These are phyloP conservation scores for Leptinotarsa haldemani DNA, from an alignment of 2,888 invertebrate species.

Conservation along the genomic window DNA sequence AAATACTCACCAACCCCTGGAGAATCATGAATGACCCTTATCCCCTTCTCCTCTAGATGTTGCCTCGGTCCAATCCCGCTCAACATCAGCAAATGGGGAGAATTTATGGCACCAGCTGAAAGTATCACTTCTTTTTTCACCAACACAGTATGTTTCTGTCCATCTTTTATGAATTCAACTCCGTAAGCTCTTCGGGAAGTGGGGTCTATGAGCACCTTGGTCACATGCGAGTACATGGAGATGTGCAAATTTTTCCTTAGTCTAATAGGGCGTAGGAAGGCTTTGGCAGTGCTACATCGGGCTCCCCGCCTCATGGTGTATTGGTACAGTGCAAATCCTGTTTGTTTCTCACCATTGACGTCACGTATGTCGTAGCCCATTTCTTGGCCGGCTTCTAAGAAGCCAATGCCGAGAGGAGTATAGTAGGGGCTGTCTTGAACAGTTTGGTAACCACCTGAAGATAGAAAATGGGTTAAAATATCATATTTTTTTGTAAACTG, in stretches of 20 bases:
- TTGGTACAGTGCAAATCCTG: constrained; percentile 88
- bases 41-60: constrained; percentile 79
- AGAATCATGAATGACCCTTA: constrained; percentile 75
- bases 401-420: constrained; percentile 86
- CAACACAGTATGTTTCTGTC: constrained; percentile 74
- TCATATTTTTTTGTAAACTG: background rate
- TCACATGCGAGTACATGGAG: constrained; percentile 83
- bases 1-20: constrained; percentile 74
- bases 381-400: constrained; percentile 90
- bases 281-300: constrained; percentile 86
- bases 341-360: constrained; percentile 87
- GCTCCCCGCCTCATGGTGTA: constrained; percentile 89
- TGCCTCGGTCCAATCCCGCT: constrained; percentile 82
- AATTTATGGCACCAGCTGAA: constrained; percentile 89
- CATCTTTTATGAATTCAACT: constrained; percentile 81
- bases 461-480: background rate
- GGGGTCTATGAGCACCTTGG: constrained; percentile 76
- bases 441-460: constrained; percentile 80
- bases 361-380: constrained; percentile 91
- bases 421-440: constrained; percentile 83
- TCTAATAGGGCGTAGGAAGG: constrained; percentile 83
- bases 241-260: constrained; percentile 84
- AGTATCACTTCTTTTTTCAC: constrained; percentile 86
- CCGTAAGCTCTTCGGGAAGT: constrained; percentile 78
- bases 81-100: constrained; percentile 93